These are phyloP conservation scores for Aurelia coerulea DNA, from an alignment of 30 jellyfish, hydroid and myxozoan species.

Conservation along the genomic window DNA sequence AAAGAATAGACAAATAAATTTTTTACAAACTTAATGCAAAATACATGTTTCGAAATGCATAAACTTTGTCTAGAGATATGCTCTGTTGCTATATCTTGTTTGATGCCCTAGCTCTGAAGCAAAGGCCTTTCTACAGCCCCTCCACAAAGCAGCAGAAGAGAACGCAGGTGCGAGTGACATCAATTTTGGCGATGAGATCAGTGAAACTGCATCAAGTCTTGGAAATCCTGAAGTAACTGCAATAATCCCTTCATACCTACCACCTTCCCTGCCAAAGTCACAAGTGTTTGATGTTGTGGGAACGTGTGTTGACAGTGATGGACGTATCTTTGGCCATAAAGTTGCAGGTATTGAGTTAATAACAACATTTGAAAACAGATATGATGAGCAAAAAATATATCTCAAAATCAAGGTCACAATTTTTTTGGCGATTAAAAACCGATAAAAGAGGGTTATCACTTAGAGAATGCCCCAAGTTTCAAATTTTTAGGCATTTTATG, in stretches of 20 bases:
- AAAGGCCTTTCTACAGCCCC: neutral
- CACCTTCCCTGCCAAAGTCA: conserved; percentile 34
- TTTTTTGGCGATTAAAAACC: no score
- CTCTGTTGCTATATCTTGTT: neutral
- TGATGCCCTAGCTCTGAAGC: neutral
- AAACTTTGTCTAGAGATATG: no score
- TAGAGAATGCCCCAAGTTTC: no score
- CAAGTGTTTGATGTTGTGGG: conserved; percentile 57
- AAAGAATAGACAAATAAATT: no score
- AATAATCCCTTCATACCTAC: neutral
- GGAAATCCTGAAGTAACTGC: neutral
- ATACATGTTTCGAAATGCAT: no score
- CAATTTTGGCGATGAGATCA: neutral
- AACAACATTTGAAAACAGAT: neutral
- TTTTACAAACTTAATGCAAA: no score
- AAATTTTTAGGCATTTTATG: no score
- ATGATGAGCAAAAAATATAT: no score
- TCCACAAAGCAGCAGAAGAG: neutral
- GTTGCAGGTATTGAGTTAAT: conserved; percentile 5
- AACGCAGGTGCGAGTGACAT: neutral
- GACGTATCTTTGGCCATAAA: conserved; percentile 54
- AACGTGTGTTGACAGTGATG: conserved; percentile 52
- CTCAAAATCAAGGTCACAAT: no score
- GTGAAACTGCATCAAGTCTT: neutral
- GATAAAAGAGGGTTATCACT: no score